phyloP scores from a whole-genome alignment of 2,113 vertebrate species.

The Clinocottus analis region DNA sequence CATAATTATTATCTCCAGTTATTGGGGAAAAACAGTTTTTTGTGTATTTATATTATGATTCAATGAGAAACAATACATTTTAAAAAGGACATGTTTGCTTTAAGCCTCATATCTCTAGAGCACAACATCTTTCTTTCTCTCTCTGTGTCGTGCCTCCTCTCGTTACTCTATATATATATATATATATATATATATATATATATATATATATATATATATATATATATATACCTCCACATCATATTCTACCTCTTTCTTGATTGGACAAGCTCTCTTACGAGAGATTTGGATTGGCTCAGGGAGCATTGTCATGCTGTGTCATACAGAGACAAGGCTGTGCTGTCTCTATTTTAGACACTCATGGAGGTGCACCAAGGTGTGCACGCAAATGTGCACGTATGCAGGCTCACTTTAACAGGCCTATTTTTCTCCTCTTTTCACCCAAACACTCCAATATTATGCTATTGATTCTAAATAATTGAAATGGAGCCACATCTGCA shows the following conservation, averaged over 20 bases:
- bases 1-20: slow-evolving; percentile 33
- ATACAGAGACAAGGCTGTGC: slow-evolving; percentile 39
- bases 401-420: neutral
- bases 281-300: slow-evolving; percentile 61
- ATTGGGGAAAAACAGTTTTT: slow-evolving; percentile 12
- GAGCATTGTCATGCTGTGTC: slow-evolving; percentile 46
- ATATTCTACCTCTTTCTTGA: slow-evolving; percentile 27
- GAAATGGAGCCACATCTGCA: slow-evolving; percentile 36
- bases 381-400: slow-evolving; percentile 23
- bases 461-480: slow-evolving; percentile 26
- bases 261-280: slow-evolving; percentile 46
- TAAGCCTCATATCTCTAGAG: slow-evolving; percentile 25
- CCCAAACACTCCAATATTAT: slow-evolving; percentile 19
- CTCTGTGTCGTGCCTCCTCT: slow-evolving; percentile 21
- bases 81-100: slow-evolving; percentile 34
- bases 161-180: neutral
- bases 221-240: neutral
- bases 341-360: slow-evolving; percentile 32
- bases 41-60: slow-evolving; percentile 9
- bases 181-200: too few relatives aligned
- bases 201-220: too few relatives aligned
- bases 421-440: neutral
- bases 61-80: slow-evolving; percentile 20
- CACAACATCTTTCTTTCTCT: slow-evolving; percentile 24
- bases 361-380: slow-evolving; percentile 13